A percentile compares a stretch with the other conserved stretches of the same genome.
phyloP scores from a whole-genome alignment of 1,140 invertebrate species.

The Nixonia krombeini region DNA sequence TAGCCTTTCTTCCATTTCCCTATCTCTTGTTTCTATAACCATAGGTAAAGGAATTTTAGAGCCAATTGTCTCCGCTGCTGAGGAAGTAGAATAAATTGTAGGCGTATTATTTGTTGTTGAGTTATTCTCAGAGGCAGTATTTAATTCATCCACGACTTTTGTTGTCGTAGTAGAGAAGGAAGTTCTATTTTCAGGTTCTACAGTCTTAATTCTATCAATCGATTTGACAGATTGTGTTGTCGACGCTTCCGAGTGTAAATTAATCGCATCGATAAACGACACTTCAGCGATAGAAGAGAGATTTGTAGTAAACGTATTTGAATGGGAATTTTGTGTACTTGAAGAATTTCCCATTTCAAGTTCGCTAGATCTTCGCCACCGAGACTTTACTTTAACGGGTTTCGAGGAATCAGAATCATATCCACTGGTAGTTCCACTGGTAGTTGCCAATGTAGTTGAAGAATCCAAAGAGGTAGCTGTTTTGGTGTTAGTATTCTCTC shows the following conservation, averaged over 20 bases:
- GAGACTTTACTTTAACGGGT: slow-evolving; percentile 88
- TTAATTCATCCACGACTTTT: not conserved
- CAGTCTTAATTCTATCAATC: slow-evolving; percentile 10
- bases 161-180: not conserved
- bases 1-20: slow-evolving; percentile 80
- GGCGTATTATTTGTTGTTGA: not conserved
- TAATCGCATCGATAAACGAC: slow-evolving; percentile 9
- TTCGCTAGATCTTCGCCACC: slow-evolving; percentile 87
- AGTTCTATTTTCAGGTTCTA: slow-evolving; percentile 19
- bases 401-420: slow-evolving; percentile 74
- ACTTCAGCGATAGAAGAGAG: slow-evolving; percentile 17
- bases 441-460: slow-evolving; percentile 39
- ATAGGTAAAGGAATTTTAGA: slow-evolving; percentile 59
- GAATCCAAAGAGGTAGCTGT: slow-evolving; percentile 43
- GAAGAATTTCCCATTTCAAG: slow-evolving; percentile 78
- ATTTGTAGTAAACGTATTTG: slow-evolving; percentile 8
- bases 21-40: slow-evolving; percentile 60
- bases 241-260: not conserved
- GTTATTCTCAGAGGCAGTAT: not conserved
- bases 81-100: slow-evolving; percentile 28
- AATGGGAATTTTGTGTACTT: not conserved
- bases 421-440: slow-evolving; percentile 43
- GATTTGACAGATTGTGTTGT: not conserved
- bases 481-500: slow-evolving; percentile 58
- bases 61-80: slow-evolving; percentile 44